These are phyloP conservation scores for Characodon lateralis DNA, from an alignment of 2,797 vertebrate species.

Conservation along the genomic window DNA sequence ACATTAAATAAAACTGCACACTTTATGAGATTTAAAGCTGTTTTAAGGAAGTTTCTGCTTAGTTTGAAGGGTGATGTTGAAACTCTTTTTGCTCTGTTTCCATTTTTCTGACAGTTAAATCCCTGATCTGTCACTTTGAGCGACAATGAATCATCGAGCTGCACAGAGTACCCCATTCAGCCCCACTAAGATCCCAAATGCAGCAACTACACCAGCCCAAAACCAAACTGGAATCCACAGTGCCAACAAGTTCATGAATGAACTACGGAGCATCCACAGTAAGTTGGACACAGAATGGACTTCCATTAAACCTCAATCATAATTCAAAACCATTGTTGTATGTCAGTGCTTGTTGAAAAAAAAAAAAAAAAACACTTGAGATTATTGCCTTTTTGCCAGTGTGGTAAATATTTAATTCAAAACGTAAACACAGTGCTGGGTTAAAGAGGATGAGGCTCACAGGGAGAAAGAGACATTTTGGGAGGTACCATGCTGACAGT, in stretches of 20 bases:
- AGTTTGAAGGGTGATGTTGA: conserved; percentile 18
- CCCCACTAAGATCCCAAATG: conserved; percentile 36
- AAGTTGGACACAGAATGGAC: conserved; percentile 43
- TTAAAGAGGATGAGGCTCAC: background rate
- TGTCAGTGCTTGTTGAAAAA: background rate
- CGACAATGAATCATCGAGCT: conserved; percentile 57
- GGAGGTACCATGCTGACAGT: background rate
- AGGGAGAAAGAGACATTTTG: background rate
- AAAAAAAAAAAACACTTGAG: background rate
- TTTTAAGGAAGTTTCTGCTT: conserved; percentile 1
- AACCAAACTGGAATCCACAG: conserved; percentile 46
- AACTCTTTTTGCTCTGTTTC: conserved; percentile 6
- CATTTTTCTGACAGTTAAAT: conserved; percentile 29
- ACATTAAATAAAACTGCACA: background rate
- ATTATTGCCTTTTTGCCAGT: background rate
- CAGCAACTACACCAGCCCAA: conserved; percentile 33
- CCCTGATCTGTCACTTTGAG: conserved; percentile 21
- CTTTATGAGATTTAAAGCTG: conserved; percentile 15
- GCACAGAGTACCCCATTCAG: conserved; percentile 22
- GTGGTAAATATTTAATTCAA: background rate
- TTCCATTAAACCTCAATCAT: background rate
- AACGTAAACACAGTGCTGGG: background rate
- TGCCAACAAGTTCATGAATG: conserved; percentile 74
- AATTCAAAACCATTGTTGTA: background rate
- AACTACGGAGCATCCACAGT: conserved; percentile 71